Evolutionary conservation across 2,888 invertebrate genomes (phyloP).

Genomic region (Spatulosminthurus flaviceps): DNA sequence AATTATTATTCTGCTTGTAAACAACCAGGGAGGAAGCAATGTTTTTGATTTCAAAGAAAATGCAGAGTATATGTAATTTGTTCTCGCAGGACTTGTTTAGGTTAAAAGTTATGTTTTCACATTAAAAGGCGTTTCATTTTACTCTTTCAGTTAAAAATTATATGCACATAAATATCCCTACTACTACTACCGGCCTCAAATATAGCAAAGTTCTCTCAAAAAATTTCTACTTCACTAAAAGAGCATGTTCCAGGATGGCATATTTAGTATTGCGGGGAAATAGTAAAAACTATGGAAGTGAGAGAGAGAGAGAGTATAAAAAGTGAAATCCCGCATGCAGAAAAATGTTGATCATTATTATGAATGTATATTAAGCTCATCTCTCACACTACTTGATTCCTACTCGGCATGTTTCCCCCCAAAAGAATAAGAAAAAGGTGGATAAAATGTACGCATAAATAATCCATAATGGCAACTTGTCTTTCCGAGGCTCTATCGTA

Average conservation of each 20-base stretch:
- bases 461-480: conserved; percentile 56
- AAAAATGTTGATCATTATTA: conserved; percentile 31
- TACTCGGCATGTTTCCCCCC: conserved; percentile 48
- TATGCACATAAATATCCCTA: background rate
- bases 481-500: conserved; percentile 32
- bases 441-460: conserved; percentile 61
- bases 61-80: background rate
- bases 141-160: background rate
- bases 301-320: background rate
- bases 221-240: no score
- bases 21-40: no score
- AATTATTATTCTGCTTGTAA: no score
- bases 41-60: no score
- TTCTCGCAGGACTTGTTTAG: conserved; percentile 2
- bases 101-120: conserved; percentile 1
- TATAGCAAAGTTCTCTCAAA: background rate
- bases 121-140: conserved; percentile 12
- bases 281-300: no score
- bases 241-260: no score
- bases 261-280: no score
- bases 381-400: conserved; percentile 42
- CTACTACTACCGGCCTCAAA: background rate
- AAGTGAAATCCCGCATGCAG: conserved; percentile 26
- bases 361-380: conserved; percentile 40
- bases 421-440: conserved; percentile 58